Percentiles rank a stretch among this genome's conserved stretches.
phyloP scores from a whole-genome alignment of 2,888 invertebrate species.

The Pseudoips prasinana region DNA sequence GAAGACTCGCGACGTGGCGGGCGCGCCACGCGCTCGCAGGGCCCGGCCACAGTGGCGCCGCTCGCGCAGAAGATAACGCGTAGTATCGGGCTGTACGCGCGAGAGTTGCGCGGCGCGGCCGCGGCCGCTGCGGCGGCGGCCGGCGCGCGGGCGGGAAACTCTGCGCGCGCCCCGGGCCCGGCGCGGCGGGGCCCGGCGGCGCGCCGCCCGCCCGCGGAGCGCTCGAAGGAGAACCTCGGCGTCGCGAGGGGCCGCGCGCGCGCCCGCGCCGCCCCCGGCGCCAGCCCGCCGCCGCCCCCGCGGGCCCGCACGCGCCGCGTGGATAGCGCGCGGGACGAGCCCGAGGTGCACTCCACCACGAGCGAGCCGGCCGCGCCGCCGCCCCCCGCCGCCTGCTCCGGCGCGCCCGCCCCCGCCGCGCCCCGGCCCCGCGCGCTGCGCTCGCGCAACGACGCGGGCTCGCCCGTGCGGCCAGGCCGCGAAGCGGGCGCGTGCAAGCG shows the following conservation, averaged over 20 bases:
- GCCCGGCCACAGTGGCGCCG: slow-evolving; percentile 34
- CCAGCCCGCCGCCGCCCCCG: slow-evolving; percentile 29
- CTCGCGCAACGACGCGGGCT: slow-evolving; percentile 34
- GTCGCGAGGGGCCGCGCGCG: slow-evolving; percentile 55
- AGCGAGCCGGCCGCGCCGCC: slow-evolving; percentile 37
- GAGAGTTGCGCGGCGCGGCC: slow-evolving; percentile 46
- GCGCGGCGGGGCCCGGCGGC: slow-evolving; percentile 65
- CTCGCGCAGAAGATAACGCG: slow-evolving; percentile 49
- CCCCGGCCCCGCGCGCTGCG: slow-evolving; percentile 24
- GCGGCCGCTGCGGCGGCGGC: slow-evolving; percentile 41
- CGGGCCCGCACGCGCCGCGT: slow-evolving; percentile 41
- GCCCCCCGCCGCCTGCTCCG: slow-evolving; percentile 19
- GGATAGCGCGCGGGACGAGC: slow-evolving; percentile 36
- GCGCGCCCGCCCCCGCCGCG: slow-evolving; percentile 33
- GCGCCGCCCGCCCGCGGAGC: slow-evolving; percentile 53
- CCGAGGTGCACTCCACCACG: slow-evolving; percentile 60
- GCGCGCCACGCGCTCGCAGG: slow-evolving; percentile 47
- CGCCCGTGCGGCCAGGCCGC: slow-evolving; percentile 24
- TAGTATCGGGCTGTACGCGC: slow-evolving; percentile 47
- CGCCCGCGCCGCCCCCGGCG: slow-evolving; percentile 50
- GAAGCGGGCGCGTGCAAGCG: slow-evolving; percentile 23
- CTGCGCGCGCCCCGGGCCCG: slow-evolving; percentile 67
- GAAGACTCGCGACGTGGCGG: slow-evolving; percentile 27
- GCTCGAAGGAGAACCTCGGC: slow-evolving; percentile 74
- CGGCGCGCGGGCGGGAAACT: slow-evolving; percentile 62